Evolutionary conservation across 2,797 vertebrate genomes (phyloP).

Genomic region (Brachymystax lenok): DNA sequence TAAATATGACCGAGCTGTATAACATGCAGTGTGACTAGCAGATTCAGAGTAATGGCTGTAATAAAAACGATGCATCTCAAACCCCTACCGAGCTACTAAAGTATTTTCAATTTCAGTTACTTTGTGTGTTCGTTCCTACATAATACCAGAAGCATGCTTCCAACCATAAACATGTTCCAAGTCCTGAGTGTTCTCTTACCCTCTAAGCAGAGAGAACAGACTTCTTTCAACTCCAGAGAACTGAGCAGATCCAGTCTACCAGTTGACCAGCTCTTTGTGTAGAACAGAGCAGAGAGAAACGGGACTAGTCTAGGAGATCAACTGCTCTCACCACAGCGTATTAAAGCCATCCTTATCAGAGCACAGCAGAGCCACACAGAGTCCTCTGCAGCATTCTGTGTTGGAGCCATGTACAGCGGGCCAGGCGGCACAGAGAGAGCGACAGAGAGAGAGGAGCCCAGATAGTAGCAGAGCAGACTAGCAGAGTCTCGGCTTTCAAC

Average conservation of each 20-base stretch:
- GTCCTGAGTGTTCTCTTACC: not conserved
- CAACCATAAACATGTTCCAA: not conserved
- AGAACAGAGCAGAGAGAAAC: not conserved
- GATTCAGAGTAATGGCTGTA: not conserved
- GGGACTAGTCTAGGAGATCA: not conserved
- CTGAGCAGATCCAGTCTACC: not conserved
- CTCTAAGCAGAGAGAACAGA: not conserved
- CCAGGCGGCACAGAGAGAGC: not conserved
- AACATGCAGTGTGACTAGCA: not conserved
- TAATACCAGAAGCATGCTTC: not conserved
- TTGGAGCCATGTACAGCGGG: not conserved
- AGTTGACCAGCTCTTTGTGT: not conserved
- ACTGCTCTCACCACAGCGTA: not conserved
- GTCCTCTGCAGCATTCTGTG: not conserved
- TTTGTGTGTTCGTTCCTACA: not conserved
- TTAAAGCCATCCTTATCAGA: slow-evolving; percentile 4
- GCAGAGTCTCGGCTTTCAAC: slow-evolving; percentile 7
- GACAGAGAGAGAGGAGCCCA: not conserved
- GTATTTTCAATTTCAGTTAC: not conserved
- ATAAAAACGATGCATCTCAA: not conserved
- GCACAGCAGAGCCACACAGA: not conserved
- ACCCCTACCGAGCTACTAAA: too few relatives aligned
- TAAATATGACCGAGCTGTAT: not conserved
- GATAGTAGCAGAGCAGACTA: not conserved
- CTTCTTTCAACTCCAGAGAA: not conserved